Evolutionary conservation across 2,797 vertebrate genomes (phyloP).

Genomic region (Pyrrhura leucotis): DNA sequence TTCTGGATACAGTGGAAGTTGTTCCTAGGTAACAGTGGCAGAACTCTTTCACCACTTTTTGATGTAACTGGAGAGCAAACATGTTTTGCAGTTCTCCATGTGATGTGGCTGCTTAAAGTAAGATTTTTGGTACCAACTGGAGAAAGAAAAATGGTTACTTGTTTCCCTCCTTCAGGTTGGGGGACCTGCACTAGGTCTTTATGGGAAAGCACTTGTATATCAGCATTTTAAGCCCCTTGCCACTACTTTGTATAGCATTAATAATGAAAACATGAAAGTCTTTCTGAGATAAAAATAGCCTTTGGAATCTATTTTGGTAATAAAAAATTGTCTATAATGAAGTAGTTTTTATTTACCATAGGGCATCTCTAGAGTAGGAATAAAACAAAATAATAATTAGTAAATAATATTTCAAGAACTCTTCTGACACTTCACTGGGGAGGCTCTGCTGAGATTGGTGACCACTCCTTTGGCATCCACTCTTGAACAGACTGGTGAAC

Average conservation of each 20-base stretch:
- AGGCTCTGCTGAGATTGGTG: neutral
- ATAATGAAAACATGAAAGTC: neutral
- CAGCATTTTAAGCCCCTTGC: neutral
- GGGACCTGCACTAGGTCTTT: neutral
- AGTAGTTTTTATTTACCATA: neutral
- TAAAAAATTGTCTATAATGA: neutral
- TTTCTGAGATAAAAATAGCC: constrained; percentile 10
- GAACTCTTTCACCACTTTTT: constrained; percentile 19
- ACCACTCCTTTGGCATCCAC: neutral
- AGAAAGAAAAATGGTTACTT: neutral
- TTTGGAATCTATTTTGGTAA: constrained; percentile 1
- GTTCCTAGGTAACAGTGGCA: constrained; percentile 28
- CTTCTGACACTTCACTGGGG: neutral
- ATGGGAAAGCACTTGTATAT: neutral
- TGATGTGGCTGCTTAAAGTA: neutral
- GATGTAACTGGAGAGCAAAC: neutral
- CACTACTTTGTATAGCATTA: neutral
- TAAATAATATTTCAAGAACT: neutral
- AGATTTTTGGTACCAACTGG: neutral
- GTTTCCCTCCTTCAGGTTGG: neutral
- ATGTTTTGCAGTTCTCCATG: neutral
- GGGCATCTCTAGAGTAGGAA: neutral
- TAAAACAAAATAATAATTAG: neutral
- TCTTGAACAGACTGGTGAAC: neutral
- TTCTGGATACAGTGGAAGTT: neutral